Base-by-base conservation (phyloP, 1,140 invertebrate species). In the Zaprionus kolodkinae region DNA sequence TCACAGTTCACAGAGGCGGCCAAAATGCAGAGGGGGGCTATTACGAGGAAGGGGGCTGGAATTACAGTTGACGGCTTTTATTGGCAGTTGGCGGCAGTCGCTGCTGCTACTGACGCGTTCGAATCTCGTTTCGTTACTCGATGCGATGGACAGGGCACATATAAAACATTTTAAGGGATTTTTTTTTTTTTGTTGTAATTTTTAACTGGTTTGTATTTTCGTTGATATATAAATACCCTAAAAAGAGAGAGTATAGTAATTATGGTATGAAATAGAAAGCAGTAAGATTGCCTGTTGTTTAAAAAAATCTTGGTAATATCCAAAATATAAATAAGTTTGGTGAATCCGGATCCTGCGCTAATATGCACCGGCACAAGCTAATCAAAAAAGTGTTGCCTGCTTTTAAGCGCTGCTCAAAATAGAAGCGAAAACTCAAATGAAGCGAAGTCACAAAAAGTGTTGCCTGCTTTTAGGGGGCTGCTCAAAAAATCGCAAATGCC, bases 1-100 rank as follows among this genome's bases (percentile, higher is more conserved):
- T 21, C 21, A 21, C 21, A 21, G 21, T 21, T 21, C 21, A 21
- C 21, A 21, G 21, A n/a, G n/a, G n/a, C n/a, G n/a, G n/a, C 81
- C 68, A 74, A 81, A 75, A 81, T 82, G 66, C 6, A n/a, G 13
- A 9, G 15, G n/a, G 48, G 43, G 2, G 40, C n/a, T n/a, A n/a
- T n/a, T n/a, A n/a, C n/a, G n/a, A n/a, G n/a, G n/a, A n/a, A n/a
- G n/a, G n/a, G n/a, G 48, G 43, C 50, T 10, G 6, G 66, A 74
- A 77, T 81, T 57, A 62, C 50, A 76, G 81, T 86, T 81, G 82
- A 85, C 78, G 72, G 76, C 74, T 81, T 85, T 81, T 81, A 81
- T 85, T 78, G 78, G 71, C 75, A 72, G 35, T 36, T n/a, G 36
- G 3, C 50, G 1, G 21, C 21, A 21, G 27, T 30, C 27, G 27